phyloP scores from a whole-genome alignment of 1,140 invertebrate species.

The Drosophila prosaltans region DNA sequence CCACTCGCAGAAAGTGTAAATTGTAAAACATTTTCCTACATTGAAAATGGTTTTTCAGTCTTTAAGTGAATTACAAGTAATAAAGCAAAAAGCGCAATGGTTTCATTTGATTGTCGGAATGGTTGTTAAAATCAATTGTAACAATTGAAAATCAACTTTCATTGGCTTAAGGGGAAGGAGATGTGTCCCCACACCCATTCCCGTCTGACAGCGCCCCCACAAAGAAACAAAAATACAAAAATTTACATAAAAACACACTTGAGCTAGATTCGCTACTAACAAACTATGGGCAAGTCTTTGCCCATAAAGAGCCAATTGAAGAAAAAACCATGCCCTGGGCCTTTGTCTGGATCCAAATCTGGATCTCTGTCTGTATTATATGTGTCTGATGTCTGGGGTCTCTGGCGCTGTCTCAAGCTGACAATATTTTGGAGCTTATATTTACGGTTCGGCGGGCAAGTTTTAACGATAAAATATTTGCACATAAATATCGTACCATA shows the following conservation, averaged over 20 bases:
- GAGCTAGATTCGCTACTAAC: slow-evolving; percentile 54
- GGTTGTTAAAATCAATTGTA: slow-evolving; percentile 66
- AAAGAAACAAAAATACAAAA: slow-evolving; percentile 20
- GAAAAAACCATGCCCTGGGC: slow-evolving; percentile 29
- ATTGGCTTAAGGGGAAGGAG: slow-evolving; percentile 3
- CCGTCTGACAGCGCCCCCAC: slow-evolving; percentile 15
- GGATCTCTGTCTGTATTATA: slow-evolving; percentile 1
- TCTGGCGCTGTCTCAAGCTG: slow-evolving; percentile 1
- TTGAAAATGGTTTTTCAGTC: slow-evolving; percentile 32
- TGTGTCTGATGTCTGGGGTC: slow-evolving; percentile 12
- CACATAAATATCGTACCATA: slow-evolving; percentile 78
- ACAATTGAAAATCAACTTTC: slow-evolving; percentile 69
- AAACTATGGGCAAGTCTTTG: slow-evolving; percentile 31
- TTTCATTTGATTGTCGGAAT: slow-evolving; percentile 62
- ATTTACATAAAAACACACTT: slow-evolving; percentile 78
- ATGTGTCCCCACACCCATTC: not conserved
- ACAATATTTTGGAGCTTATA: slow-evolving; percentile 34
- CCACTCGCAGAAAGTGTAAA: not conserved
- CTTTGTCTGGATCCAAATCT: slow-evolving; percentile 18
- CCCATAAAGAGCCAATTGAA: slow-evolving; percentile 35
- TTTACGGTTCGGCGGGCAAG: slow-evolving; percentile 46
- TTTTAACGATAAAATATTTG: slow-evolving; percentile 78
- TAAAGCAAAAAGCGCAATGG: slow-evolving; percentile 63
- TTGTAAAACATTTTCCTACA: slow-evolving; percentile 17
- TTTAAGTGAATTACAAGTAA: slow-evolving; percentile 49